phyloP scores from a whole-genome alignment of 2,888 invertebrate genomes.

The Agriopis marginaria region DNA sequence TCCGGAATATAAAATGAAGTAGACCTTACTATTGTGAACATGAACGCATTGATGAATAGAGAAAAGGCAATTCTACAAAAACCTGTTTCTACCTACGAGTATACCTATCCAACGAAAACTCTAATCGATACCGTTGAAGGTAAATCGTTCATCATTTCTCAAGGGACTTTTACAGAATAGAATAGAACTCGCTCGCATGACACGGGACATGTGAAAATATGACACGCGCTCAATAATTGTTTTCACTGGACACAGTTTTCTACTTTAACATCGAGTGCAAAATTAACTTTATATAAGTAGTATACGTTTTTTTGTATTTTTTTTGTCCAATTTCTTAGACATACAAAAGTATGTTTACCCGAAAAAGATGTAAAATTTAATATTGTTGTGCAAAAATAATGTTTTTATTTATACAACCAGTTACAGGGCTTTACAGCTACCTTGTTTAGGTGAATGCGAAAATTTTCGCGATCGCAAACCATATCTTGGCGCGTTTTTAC shows the following conservation, averaged over 20 bases:
- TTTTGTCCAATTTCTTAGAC: neutral
- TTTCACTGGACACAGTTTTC: constrained; percentile 18
- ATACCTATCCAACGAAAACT: constrained; percentile 4
- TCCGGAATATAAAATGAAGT: neutral
- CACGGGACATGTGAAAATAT: constrained; percentile 20
- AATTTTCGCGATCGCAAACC: too few relatives aligned
- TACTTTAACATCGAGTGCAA: constrained; percentile 1
- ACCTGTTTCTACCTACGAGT: neutral
- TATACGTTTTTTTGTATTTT: neutral
- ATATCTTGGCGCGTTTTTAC: too few relatives aligned
- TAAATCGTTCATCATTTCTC: constrained; percentile 14
- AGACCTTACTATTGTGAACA: neutral
- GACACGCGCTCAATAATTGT: constrained; percentile 17
- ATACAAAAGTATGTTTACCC: too few relatives aligned
- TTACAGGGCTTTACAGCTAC: too few relatives aligned
- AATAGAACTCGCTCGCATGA: constrained; percentile 20
- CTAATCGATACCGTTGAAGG: constrained; percentile 3
- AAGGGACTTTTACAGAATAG: constrained; percentile 11
- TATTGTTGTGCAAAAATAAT: too few relatives aligned
- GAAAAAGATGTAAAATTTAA: too few relatives aligned
- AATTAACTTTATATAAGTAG: neutral
- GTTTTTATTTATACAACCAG: too few relatives aligned
- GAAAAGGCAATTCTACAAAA: neutral
- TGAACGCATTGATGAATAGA: too few relatives aligned
- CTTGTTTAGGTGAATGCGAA: too few relatives aligned